A percentile compares a stretch with the other conserved stretches of the same genome.
Evolutionary conservation across 2,113 vertebrate genomes (phyloP).

Genomic region (Xiphophorus hellerii): DNA sequence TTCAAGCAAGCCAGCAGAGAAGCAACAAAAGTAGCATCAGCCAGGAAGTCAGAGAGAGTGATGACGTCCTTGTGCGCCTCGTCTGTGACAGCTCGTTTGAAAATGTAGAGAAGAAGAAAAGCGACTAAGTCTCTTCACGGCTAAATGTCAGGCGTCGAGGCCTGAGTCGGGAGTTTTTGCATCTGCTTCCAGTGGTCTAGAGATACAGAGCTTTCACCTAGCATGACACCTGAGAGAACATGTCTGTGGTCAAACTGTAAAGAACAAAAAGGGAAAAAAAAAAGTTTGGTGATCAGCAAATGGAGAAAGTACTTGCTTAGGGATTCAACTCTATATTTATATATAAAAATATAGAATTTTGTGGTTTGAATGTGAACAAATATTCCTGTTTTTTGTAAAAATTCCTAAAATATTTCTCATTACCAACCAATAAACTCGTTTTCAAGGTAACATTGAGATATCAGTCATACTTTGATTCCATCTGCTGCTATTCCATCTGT

Average conservation of each 20-base stretch:
- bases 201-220: neutral
- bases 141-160: constrained; percentile 40
- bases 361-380: too few species aligned
- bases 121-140: constrained; percentile 5
- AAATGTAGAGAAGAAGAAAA: neutral
- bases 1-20: neutral
- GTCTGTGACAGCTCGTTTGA: constrained; percentile 3
- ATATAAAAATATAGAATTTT: too few species aligned
- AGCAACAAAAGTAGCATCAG: constrained; percentile 14
- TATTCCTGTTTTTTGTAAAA: neutral
- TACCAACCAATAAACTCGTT: neutral
- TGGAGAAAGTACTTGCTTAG: constrained; percentile 11
- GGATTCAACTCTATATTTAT: neutral
- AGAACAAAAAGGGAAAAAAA: neutral
- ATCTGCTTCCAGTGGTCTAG: constrained; percentile 14
- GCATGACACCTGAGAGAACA: constrained; percentile 36
- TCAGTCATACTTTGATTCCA: neutral
- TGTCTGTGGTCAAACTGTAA: neutral
- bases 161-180: neutral
- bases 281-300: constrained; percentile 1
- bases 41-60: constrained; percentile 20
- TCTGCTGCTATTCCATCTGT: neutral
- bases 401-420: neutral
- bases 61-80: constrained; percentile 10
- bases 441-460: neutral